These are phyloP conservation scores for Acleris sparsana DNA, from an alignment of 2,888 invertebrate genomes.

Conservation along the genomic window DNA sequence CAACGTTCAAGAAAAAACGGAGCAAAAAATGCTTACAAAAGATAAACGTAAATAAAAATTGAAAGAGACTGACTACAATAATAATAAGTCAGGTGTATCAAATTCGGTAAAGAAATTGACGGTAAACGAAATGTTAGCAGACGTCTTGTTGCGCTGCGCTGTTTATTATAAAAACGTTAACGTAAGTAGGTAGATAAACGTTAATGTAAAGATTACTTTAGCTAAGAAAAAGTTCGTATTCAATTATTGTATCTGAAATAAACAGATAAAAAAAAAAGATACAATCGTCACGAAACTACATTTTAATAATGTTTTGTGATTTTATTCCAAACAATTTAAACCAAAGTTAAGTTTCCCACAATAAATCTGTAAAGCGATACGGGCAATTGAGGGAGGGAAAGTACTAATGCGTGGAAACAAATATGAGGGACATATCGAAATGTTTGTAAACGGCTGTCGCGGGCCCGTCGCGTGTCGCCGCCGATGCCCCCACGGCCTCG, in stretches of 20 bases:
- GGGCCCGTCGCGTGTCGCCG: conserved; percentile 62
- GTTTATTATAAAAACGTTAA: conserved; percentile 11
- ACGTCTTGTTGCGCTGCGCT: conserved; percentile 21
- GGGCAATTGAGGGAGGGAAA: conserved; percentile 62
- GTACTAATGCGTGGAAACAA: conserved; percentile 68
- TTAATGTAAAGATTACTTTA: no score
- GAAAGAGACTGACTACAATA: conserved; percentile 31
- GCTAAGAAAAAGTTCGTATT: no score
- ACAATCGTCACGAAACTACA: conserved; percentile 17
- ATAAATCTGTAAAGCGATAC: conserved; percentile 38
- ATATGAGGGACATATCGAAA: conserved; percentile 75
- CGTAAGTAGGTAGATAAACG: no score
- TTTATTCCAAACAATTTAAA: conserved; percentile 20
- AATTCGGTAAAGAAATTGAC: conserved; percentile 32
- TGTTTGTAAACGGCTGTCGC: conserved; percentile 76
- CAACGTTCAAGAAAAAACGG: conserved; percentile 19
- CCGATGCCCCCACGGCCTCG: conserved; percentile 56
- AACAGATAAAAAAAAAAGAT: no score
- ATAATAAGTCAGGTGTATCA: conserved; percentile 26
- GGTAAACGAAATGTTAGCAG: conserved; percentile 27
- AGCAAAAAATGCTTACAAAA: conserved; percentile 26
- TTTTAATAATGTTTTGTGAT: conserved; percentile 12
- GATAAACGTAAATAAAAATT: conserved; percentile 25
- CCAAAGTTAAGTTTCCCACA: conserved; percentile 33
- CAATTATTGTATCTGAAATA: no score